These are phyloP conservation scores for Mylabris phalerata DNA, from an alignment of 1,140 invertebrate genomes.

Conservation along the genomic window DNA sequence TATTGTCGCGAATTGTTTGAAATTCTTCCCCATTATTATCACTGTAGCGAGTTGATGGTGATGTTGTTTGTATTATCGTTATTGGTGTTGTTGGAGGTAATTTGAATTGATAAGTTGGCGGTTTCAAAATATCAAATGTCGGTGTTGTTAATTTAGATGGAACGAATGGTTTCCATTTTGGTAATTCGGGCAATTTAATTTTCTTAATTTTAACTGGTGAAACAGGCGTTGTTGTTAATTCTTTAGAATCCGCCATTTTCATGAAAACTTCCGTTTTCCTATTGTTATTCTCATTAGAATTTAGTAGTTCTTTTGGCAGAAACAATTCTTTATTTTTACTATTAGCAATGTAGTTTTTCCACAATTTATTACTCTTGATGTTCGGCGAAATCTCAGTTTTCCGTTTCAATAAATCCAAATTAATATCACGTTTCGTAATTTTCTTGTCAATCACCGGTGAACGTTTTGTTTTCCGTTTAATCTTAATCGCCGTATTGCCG, in stretches of 20 bases:
- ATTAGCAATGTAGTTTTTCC: neutral
- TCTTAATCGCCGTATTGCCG: neutral
- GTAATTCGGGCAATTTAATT: neutral
- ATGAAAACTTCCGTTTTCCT: slow-evolving; percentile 1
- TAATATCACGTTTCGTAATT: slow-evolving; percentile 22
- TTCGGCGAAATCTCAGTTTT: slow-evolving; percentile 1
- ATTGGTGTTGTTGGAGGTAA: neutral
- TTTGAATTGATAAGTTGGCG: too few relatives aligned
- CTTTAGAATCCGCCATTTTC: slow-evolving; percentile 8
- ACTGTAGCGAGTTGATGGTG: neutral
- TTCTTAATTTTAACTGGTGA: neutral
- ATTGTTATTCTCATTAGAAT: too few relatives aligned
- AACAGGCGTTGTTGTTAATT: neutral
- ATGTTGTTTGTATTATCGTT: neutral
- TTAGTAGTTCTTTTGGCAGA: too few relatives aligned
- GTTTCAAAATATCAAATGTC: too few relatives aligned
- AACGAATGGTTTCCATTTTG: too few relatives aligned
- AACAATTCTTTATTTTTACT: neutral
- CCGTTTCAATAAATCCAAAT: slow-evolving; percentile 24
- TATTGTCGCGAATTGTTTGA: neutral
- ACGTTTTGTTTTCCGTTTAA: slow-evolving; percentile 20
- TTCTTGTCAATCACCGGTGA: slow-evolving; percentile 1
- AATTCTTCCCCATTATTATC: too few relatives aligned
- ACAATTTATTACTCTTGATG: slow-evolving; percentile 1
- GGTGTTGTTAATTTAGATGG: too few relatives aligned